Percentiles rank a stretch among this genome's conserved stretches.
phyloP scores from a whole-genome alignment of 2,888 invertebrate genomes.

The Tetrapedia diversipes region DNA sequence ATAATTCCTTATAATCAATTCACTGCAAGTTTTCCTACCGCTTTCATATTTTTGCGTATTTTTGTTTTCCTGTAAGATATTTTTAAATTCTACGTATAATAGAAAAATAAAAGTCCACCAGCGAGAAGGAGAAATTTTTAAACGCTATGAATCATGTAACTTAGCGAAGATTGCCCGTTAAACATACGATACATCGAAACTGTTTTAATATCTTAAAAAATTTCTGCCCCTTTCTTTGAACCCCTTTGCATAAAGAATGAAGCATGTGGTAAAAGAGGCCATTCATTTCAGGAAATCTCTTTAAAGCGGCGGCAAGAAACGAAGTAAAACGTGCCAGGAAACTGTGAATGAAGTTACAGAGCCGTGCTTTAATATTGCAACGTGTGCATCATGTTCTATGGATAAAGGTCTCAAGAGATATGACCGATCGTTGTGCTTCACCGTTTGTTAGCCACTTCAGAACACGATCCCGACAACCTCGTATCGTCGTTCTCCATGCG shows the following conservation, averaged over 20 bases:
- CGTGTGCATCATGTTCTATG: slow-evolving; percentile 54
- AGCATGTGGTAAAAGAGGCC: slow-evolving; percentile 17
- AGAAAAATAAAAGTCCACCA: no score
- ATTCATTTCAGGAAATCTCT: slow-evolving; percentile 40
- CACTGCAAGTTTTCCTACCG: no score
- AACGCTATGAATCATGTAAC: no score
- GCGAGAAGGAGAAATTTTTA: no score
- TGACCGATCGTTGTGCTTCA: slow-evolving; percentile 53
- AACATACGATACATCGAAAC: not conserved
- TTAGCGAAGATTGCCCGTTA: not conserved
- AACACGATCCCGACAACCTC: slow-evolving; percentile 45
- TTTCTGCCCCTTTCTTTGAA: not conserved
- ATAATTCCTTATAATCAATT: no score
- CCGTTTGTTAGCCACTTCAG: slow-evolving; percentile 57
- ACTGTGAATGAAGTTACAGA: slow-evolving; percentile 48
- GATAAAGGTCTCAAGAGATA: slow-evolving; percentile 55
- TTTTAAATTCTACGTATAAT: no score
- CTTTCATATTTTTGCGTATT: no score
- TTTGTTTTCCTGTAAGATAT: no score
- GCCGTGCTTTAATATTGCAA: slow-evolving; percentile 54
- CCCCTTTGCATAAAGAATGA: slow-evolving; percentile 1
- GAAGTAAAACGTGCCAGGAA: slow-evolving; percentile 40
- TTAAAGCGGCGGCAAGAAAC: slow-evolving; percentile 37
- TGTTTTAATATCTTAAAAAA: not conserved
- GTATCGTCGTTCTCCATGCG: slow-evolving; percentile 14